Base-by-base conservation (phyloP, 1,140 invertebrate genomes). In the Drosophila watanabei region DNA sequence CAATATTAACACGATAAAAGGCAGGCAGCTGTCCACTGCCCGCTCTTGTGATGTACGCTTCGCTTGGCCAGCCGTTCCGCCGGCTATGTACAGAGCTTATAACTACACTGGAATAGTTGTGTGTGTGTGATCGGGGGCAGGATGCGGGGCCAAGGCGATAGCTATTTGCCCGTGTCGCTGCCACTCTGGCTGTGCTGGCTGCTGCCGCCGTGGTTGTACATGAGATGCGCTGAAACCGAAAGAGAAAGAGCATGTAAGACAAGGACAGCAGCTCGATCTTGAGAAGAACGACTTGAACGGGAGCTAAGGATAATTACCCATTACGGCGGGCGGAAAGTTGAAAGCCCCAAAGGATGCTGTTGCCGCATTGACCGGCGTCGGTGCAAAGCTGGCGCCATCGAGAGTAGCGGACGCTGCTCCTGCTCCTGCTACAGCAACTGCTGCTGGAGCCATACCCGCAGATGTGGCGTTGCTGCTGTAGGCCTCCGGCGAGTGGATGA, bases 171-270 rank as follows among this genome's bases (percentile, higher is more conserved):
- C 16, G 80, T 43, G 13, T 88, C 84, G 35, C 68, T 83, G 46
- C 77, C 80, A 32, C 85, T 88, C 61, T 79, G 77, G 57, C 76
- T 79, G 41, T 79, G 77, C 56, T 88, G 85, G 39, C 81, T 88
- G 46, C 52, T 61, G 13, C 84, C 85, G n/a, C 72, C 73, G 35
- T 87, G 84, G n/a, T 88, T 88, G 69, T 89, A 88, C 85, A 88
- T 89, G 45, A 88, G 75, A 76, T 89, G 85, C 2, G 85, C 85
- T 88, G 60, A 16, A 70, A 65, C 0, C 16, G 13, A 58, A 14
- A 66, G 64, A 45, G 58, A 64, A 2, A 28, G 13, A 18, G 65
- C 9, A 43, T 2, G 10, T 51, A 33, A 28, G 39, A 54, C 14
- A 45, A 20, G 16, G 56, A 61, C 16, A 20, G 35, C 32, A 18